A percentile compares a stretch with the other conserved stretches of the same genome.
Conservation (phyloP, 2,888 invertebrate genomes). For the Gnatocerus cornutus region DNA sequence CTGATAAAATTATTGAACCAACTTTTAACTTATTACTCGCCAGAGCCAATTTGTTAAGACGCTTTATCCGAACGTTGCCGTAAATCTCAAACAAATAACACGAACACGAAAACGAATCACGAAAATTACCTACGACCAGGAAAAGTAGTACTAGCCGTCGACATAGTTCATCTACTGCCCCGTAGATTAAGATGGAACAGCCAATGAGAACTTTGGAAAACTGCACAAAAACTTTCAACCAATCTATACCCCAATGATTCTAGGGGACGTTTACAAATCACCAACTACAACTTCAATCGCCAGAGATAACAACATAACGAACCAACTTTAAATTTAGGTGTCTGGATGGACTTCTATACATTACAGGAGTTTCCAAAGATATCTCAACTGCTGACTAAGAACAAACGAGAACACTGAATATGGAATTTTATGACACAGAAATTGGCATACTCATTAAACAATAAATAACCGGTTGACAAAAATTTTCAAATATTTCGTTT, state of each 20-base stretch:
- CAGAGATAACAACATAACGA: not conserved
- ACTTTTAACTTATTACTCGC: conserved; percentile 48
- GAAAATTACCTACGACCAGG: conserved; percentile 39
- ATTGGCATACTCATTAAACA: too few relatives aligned
- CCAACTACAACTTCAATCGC: not conserved
- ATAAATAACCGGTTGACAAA: too few relatives aligned
- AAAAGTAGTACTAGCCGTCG: conserved; percentile 39
- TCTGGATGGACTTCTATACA: not conserved
- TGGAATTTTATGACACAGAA: too few relatives aligned
- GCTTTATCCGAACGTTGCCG: conserved; percentile 22
- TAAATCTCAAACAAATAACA: conserved; percentile 36
- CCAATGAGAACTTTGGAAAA: conserved; percentile 15
- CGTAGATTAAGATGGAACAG: conserved; percentile 30
- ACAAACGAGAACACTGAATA: too few relatives aligned
- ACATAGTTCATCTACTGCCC: conserved; percentile 34
- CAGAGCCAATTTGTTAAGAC: conserved; percentile 41
- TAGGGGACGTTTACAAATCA: conserved; percentile 12
- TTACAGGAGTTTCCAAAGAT: too few relatives aligned
- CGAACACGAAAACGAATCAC: conserved; percentile 37
- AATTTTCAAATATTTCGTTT: too few relatives aligned
- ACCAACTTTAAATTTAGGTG: not conserved
- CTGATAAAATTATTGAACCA: conserved; percentile 47
- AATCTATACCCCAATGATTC: conserved; percentile 6
- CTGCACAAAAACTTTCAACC: conserved; percentile 12
- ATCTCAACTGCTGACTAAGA: too few relatives aligned